phyloP scores from a whole-genome alignment of 2,113 vertebrate genomes.

The Geothlypis trichas region DNA sequence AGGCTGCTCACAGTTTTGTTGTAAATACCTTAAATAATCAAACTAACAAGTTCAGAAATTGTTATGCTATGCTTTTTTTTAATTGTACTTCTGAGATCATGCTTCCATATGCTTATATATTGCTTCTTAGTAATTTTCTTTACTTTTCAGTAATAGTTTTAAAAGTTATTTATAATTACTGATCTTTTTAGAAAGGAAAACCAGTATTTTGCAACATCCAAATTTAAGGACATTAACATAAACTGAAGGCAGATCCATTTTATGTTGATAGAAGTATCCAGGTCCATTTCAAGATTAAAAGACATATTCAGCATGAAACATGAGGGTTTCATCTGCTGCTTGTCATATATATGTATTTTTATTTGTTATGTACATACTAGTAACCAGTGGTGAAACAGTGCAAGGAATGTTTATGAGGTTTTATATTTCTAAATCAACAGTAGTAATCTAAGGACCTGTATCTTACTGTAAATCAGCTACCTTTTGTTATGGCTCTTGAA shows the following conservation, averaged over 20 bases:
- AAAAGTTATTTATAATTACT: neutral
- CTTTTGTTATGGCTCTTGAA: neutral
- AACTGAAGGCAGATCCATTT: neutral
- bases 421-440: neutral
- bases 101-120: neutral
- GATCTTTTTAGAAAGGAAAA: neutral
- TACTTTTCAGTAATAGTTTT: neutral
- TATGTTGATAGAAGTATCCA: neutral
- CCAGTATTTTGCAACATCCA: neutral
- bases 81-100: neutral
- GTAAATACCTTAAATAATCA: neutral
- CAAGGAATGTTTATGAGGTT: neutral
- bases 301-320: neutral
- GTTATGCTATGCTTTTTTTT: neutral
- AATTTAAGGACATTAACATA: neutral
- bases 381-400: neutral
- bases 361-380: accelerated
- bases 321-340: neutral
- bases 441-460: neutral
- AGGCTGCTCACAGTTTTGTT: neutral
- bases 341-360: neutral
- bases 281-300: neutral
- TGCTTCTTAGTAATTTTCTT: neutral
- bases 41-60: neutral
- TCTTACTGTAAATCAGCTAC: neutral